phyloP scores from a whole-genome alignment of 2,797 vertebrate genomes.

The Muscicapa striata region DNA sequence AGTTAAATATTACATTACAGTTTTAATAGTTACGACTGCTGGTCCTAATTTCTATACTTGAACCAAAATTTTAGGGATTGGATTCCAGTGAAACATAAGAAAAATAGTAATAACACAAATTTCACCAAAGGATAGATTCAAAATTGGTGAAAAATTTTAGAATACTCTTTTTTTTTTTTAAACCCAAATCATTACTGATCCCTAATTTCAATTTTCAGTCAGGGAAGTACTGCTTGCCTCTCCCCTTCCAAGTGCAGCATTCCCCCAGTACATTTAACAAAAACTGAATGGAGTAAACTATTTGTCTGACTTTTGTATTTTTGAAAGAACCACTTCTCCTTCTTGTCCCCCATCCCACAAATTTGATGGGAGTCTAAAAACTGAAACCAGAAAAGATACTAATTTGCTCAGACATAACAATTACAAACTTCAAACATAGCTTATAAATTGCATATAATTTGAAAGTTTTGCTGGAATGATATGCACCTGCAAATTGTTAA shows the following conservation, averaged over 20 bases:
- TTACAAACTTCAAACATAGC: conserved; percentile 28
- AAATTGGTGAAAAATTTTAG: background rate
- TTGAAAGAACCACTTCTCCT: background rate
- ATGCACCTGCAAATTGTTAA: conserved; percentile 77
- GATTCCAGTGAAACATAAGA: background rate
- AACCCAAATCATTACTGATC: background rate
- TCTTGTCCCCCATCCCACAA: background rate
- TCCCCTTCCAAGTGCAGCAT: background rate
- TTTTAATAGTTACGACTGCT: background rate
- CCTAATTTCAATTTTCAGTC: background rate
- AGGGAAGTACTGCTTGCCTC: background rate
- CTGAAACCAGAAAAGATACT: conserved; percentile 25
- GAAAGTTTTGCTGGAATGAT: conserved; percentile 61
- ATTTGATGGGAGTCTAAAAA: background rate
- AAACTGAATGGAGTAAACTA: background rate
- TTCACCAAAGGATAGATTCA: background rate
- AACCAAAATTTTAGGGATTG: background rate
- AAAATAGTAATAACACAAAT: background rate
- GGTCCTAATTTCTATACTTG: background rate
- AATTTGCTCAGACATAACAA: conserved; percentile 41
- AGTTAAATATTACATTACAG: background rate
- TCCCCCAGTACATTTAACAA: background rate
- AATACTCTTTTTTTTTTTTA: background rate
- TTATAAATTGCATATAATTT: conserved; percentile 61
- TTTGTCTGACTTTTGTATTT: background rate